A percentile compares a stretch with the other conserved stretches of the same genome.
Conservation (phyloP, 2,888 invertebrate genomes). For the Cheilosia pagana region DNA sequence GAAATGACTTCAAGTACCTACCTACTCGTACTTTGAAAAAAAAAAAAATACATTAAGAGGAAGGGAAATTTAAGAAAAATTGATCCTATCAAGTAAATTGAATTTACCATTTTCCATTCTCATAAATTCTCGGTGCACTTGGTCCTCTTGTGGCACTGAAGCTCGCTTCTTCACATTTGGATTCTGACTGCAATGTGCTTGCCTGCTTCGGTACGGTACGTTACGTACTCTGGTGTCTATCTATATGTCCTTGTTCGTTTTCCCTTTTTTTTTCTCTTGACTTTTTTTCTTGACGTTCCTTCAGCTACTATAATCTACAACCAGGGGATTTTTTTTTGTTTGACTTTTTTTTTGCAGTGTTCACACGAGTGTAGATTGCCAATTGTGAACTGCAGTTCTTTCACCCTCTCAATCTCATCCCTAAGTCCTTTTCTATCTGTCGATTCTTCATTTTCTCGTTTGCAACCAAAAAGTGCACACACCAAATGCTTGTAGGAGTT, state of each 20-base stretch:
- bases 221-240: neutral
- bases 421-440: constrained; percentile 64
- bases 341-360: constrained; percentile 33
- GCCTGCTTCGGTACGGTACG: constrained; percentile 22
- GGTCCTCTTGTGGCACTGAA: constrained; percentile 36
- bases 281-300: constrained; percentile 18
- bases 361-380: constrained; percentile 65
- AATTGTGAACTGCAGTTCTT: constrained; percentile 57
- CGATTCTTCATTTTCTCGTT: constrained; percentile 67
- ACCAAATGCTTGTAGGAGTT: constrained; percentile 47
- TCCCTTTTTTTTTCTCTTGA: neutral
- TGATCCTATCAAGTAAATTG: constrained; percentile 83
- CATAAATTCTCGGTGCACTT: constrained; percentile 69
- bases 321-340: constrained; percentile 12
- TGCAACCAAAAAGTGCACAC: constrained; percentile 24
- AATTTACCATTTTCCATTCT: constrained; percentile 81
- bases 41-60: neutral
- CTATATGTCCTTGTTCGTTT: constrained; percentile 38
- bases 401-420: constrained; percentile 47
- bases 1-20: constrained; percentile 9
- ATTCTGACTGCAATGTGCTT: constrained; percentile 60
- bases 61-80: constrained; percentile 65
- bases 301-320: constrained; percentile 9
- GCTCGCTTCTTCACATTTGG: constrained; percentile 56
- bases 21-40: no score